phyloP scores from a whole-genome alignment of 64 coral and sea anemone genomes.

The Stichodactyla helianthus region DNA sequence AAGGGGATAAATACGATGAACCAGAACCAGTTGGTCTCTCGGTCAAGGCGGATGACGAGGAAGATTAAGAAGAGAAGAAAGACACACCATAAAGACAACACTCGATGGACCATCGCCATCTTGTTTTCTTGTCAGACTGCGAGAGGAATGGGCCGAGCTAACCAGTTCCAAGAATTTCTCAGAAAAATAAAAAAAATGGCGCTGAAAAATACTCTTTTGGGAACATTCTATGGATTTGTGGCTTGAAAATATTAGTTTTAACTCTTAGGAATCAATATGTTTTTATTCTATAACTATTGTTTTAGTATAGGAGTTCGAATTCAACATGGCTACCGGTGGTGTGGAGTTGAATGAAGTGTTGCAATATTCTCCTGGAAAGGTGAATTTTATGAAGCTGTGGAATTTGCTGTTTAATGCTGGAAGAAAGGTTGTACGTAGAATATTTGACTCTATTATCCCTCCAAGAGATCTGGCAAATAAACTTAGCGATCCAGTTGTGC shows the following conservation, averaged over 20 bases:
- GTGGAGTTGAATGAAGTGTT: background rate
- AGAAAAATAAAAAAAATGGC: too few relatives aligned
- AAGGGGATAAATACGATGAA: constrained; percentile 92
- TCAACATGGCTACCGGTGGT: background rate
- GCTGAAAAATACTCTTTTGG: too few relatives aligned
- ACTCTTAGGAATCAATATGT: too few relatives aligned
- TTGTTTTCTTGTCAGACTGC: background rate
- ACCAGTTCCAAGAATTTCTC: too few relatives aligned
- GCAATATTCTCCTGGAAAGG: background rate
- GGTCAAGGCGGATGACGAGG: constrained; percentile 77
- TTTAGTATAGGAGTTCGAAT: background rate
- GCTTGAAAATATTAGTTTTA: too few relatives aligned
- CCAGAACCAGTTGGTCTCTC: constrained; percentile 78
- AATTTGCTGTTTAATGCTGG: background rate
- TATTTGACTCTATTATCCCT: background rate
- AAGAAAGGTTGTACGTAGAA: background rate
- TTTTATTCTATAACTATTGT: background rate
- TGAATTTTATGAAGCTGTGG: background rate
- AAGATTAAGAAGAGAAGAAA: constrained; percentile 77
- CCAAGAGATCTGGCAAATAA: background rate
- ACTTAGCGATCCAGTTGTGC: background rate
- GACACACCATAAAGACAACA: background rate
- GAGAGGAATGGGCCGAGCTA: too few relatives aligned
- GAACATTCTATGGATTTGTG: too few relatives aligned
- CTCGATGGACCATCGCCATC: constrained; percentile 53